phyloP scores from a whole-genome alignment of 2,113 vertebrate species.

The Gracilinanus agilis region DNA sequence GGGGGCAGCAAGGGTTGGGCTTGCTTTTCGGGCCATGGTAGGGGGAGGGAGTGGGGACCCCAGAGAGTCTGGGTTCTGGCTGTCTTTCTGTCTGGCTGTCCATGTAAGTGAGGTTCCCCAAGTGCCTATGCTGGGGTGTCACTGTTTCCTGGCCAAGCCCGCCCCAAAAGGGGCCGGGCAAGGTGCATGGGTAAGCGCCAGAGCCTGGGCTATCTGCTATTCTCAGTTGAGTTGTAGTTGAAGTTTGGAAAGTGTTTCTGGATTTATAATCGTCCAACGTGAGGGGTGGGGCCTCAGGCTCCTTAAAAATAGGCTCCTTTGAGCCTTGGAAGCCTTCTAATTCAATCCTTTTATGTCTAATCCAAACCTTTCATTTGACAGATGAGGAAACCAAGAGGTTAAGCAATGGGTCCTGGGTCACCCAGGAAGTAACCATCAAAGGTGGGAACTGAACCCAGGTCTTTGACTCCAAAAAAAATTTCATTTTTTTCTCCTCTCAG shows the following conservation, averaged over 20 bases:
- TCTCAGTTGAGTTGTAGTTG: not conserved
- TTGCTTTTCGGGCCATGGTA: slow-evolving; percentile 63
- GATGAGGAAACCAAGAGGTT: not conserved
- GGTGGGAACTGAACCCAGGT: too few species aligned
- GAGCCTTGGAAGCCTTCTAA: not conserved
- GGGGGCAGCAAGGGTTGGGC: not conserved
- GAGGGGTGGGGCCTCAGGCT: not conserved
- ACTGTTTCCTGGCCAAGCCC: slow-evolving; percentile 24
- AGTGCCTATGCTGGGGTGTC: slow-evolving; percentile 69
- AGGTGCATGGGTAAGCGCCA: not conserved
- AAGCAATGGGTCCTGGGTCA: too few species aligned
- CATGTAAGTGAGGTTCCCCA: not conserved
- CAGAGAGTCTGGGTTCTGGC: not conserved
- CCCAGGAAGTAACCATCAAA: too few species aligned
- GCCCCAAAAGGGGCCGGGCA: not conserved
- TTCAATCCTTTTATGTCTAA: not conserved
- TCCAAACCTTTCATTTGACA: not conserved
- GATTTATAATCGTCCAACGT: not conserved
- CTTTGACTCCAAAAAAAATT: too few species aligned
- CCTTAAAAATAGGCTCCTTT: not conserved
- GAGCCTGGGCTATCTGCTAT: not conserved
- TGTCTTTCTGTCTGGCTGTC: not conserved
- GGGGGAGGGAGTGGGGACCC: not conserved
- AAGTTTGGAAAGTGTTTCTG: not conserved
- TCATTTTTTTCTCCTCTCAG: too few species aligned